Conservation (phyloP, 2,888 invertebrate species). For the Spodoptera littoralis region DNA sequence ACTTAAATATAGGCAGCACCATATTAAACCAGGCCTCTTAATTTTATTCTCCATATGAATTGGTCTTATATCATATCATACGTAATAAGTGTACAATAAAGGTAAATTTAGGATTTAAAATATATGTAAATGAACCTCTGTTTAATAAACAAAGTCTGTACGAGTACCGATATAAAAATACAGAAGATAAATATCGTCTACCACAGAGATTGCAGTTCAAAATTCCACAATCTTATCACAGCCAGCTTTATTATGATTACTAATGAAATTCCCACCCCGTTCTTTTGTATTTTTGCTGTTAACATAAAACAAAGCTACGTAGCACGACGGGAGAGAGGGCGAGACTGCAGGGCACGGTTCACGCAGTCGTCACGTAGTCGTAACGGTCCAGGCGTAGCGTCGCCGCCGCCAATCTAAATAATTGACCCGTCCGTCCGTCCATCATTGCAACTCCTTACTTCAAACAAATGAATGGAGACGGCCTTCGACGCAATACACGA, state of each 20-base stretch:
- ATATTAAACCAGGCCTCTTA: conserved; percentile 14
- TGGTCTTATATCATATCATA: too few relatives aligned
- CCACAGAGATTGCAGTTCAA: conserved; percentile 25
- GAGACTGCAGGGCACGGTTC: conserved; percentile 51
- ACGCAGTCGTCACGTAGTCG: conserved; percentile 72
- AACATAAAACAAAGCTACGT: conserved; percentile 55
- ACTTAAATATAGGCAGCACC: conserved; percentile 39
- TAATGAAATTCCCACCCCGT: conserved; percentile 56
- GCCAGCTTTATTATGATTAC: conserved; percentile 53
- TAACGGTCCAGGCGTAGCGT: conserved; percentile 66
- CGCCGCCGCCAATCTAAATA: conserved; percentile 88
- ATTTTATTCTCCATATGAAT: too few relatives aligned
- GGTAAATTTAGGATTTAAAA: too few relatives aligned
- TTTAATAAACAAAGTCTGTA: conserved; percentile 1
- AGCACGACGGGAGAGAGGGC: conserved; percentile 49
- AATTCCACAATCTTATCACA: conserved; percentile 48
- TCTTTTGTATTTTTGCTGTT: conserved; percentile 51
- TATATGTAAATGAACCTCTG: too few relatives aligned
- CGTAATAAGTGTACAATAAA: too few relatives aligned
- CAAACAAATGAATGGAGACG: conserved; percentile 70
- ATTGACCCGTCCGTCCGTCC: conserved; percentile 85
- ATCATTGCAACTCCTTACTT: conserved; percentile 72
- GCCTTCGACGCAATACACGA: conserved; percentile 28
- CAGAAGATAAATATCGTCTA: conserved; percentile 7
- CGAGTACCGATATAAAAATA: conserved; percentile 3